Percentiles rank a stretch among this genome's conserved stretches.
Evolutionary conservation across 1,140 invertebrate species (phyloP).

Genomic region (Sarcophaga bullata): DNA sequence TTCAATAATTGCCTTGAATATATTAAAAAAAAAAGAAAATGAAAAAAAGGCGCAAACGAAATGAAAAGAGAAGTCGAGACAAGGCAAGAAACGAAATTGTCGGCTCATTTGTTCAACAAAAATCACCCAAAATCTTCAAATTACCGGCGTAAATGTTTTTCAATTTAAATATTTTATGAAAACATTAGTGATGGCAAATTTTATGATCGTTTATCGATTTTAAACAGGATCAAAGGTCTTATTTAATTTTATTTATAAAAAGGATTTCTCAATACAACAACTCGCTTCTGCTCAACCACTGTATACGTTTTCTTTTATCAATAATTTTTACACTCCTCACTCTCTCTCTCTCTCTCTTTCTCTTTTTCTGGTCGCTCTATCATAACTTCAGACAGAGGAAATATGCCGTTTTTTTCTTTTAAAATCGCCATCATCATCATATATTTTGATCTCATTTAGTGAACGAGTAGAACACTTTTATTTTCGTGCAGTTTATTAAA

Average conservation of each 20-base stretch:
- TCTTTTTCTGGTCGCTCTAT: too few relatives aligned
- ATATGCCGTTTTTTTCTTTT: not conserved
- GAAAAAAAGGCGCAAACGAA: too few relatives aligned
- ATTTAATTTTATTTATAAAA: not conserved
- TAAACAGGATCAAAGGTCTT: slow-evolving; percentile 12
- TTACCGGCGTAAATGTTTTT: not conserved
- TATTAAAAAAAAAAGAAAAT: too few relatives aligned
- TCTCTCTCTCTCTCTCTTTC: too few relatives aligned
- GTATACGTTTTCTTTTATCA: too few relatives aligned
- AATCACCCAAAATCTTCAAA: too few relatives aligned
- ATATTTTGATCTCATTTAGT: slow-evolving; percentile 15
- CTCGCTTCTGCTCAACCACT: not conserved
- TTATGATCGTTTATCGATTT: not conserved
- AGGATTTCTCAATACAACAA: not conserved
- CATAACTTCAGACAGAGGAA: not conserved
- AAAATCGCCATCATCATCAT: slow-evolving; percentile 16
- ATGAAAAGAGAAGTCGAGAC: too few relatives aligned
- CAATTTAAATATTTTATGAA: not conserved
- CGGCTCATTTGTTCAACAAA: too few relatives aligned
- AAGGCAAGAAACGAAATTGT: too few relatives aligned
- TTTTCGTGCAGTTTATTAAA: slow-evolving; percentile 24
- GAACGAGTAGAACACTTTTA: slow-evolving; percentile 1
- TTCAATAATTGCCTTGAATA: too few relatives aligned
- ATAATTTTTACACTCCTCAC: too few relatives aligned
- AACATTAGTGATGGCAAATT: not conserved